Conservation (phyloP, 2,888 invertebrate genomes). For the Coelogynopora nodosa region DNA sequence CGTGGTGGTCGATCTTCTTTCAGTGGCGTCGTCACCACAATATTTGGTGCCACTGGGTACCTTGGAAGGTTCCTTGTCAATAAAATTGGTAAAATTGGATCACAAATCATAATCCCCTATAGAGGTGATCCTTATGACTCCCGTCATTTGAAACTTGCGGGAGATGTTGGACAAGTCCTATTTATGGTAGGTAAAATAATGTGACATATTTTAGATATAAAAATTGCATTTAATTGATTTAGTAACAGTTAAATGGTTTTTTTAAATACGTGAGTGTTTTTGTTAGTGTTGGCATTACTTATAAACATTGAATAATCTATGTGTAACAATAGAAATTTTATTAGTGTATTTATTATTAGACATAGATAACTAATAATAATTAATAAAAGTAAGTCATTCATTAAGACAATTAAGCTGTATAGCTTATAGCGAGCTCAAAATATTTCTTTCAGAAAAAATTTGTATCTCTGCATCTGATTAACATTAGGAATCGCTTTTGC, state of each 20-base stretch:
- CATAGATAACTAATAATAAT: no score
- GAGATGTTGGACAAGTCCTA: constrained; percentile 90
- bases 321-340: background rate
- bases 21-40: constrained; percentile 94
- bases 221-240: no score
- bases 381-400: no score
- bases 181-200: constrained; percentile 67
- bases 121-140: constrained; percentile 79
- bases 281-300: background rate
- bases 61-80: constrained; percentile 82
- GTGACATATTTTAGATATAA: no score
- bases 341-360: no score
- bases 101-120: constrained; percentile 83
- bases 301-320: background rate
- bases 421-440: no score
- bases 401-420: no score
- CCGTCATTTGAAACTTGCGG: constrained; percentile 74
- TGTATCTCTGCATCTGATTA: no score
- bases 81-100: constrained; percentile 72
- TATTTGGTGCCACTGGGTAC: constrained; percentile 87
- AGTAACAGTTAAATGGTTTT: no score
- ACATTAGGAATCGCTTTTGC: no score
- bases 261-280: no score
- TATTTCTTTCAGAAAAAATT: no score
- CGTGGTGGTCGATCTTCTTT: constrained; percentile 82